These are phyloP conservation scores for Todiramphus saurophagus DNA, from an alignment of 2,113 vertebrate species.

Conservation along the genomic window DNA sequence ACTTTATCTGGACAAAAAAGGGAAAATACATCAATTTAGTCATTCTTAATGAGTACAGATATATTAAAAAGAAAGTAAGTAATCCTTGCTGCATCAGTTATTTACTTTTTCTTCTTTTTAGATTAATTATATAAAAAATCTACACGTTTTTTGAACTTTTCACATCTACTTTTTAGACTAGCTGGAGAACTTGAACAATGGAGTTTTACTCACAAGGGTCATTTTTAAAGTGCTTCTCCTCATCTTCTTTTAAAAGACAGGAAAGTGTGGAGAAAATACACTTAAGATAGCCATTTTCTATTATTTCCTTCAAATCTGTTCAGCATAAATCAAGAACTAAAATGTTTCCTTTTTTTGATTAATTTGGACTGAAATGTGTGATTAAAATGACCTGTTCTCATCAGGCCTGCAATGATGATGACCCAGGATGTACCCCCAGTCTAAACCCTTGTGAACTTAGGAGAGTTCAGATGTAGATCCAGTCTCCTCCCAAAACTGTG, in stretches of 20 bases:
- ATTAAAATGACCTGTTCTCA: background rate
- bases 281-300: background rate
- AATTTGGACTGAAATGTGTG: background rate
- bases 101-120: background rate
- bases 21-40: conserved; percentile 5
- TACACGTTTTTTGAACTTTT: background rate
- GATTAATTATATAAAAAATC: background rate
- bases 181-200: background rate
- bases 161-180: background rate
- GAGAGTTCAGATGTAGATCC: background rate
- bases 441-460: background rate
- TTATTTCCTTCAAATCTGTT: background rate
- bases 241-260: background rate
- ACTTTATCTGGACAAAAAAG: background rate
- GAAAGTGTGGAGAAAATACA: background rate
- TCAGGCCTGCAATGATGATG: background rate
- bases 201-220: background rate
- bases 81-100: background rate
- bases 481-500: background rate
- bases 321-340: background rate
- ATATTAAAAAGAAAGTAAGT: background rate
- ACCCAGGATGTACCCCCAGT: background rate
- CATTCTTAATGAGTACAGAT: background rate
- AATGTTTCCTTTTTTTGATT: background rate
- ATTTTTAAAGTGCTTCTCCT: background rate